A percentile compares a stretch with the other conserved stretches of the same genome.
phyloP scores from a whole-genome alignment of 2,113 vertebrate species.

The Bubo scandiacus region DNA sequence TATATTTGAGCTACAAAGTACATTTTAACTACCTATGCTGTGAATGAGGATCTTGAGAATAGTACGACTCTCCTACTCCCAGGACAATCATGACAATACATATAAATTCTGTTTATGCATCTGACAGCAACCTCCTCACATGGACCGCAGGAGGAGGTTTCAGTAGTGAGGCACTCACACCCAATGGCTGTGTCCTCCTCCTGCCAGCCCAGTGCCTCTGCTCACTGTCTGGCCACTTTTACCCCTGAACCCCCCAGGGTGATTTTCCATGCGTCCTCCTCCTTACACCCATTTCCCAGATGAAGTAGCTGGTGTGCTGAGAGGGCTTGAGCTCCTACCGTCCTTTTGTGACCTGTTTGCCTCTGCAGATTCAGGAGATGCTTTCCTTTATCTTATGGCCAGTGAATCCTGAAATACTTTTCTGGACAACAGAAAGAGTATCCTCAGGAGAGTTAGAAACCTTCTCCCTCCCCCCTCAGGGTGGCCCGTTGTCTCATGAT shows the following conservation, averaged over 20 bases:
- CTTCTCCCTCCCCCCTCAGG: not conserved
- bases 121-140: not conserved
- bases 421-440: not conserved
- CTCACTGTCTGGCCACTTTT: no score
- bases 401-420: not conserved
- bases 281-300: not conserved
- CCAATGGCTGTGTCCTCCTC: not conserved
- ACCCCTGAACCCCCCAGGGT: no score
- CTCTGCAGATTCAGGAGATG: not conserved
- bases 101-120: rapidly evolving
- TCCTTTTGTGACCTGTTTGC: rapidly evolving
- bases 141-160: not conserved
- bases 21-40: not conserved
- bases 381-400: not conserved
- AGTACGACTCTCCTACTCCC: not conserved
- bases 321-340: not conserved
- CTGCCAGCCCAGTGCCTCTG: not conserved
- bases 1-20: not conserved
- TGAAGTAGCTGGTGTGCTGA: not conserved
- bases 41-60: not conserved
- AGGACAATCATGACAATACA: not conserved
- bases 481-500: not conserved
- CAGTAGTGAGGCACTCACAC: not conserved
- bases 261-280: not conserved
- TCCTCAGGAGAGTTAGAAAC: not conserved